A percentile compares a stretch with the other conserved stretches of the same genome.
Conservation (phyloP, 2,797 vertebrate genomes). For the Morus bassanus region DNA sequence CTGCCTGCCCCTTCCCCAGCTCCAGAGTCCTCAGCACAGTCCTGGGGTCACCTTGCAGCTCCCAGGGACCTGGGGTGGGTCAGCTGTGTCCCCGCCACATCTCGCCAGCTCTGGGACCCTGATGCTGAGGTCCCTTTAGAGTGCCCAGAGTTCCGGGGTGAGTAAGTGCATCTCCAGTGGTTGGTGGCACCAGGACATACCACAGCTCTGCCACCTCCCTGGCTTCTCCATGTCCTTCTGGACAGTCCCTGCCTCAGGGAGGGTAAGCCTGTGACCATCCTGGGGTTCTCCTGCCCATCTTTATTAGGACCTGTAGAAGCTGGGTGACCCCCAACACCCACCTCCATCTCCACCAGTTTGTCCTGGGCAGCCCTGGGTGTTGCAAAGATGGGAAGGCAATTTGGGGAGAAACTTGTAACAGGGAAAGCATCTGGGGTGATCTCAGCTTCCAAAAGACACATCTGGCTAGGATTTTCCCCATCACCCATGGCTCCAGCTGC, state of each 20-base stretch:
- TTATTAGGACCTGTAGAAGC: neutral
- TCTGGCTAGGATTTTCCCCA: neutral
- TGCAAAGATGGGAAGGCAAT: neutral
- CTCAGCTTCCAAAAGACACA: neutral
- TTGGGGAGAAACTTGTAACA: rapidly evolving
- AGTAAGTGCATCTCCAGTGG: neutral
- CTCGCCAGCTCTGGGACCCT: neutral
- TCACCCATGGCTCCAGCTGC: neutral
- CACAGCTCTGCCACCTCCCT: neutral
- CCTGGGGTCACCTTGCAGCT: neutral
- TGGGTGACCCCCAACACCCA: neutral
- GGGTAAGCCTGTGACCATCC: neutral
- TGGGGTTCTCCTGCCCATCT: neutral
- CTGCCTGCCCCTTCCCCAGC: neutral
- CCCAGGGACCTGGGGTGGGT: neutral
- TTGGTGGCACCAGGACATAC: neutral
- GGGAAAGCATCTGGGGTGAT: neutral
- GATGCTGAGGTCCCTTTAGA: neutral
- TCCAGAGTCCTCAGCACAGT: neutral
- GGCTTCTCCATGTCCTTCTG: neutral
- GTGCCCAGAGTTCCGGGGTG: neutral
- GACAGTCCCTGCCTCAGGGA: neutral
- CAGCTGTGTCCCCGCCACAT: neutral
- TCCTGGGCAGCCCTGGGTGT: neutral
- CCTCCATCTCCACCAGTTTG: neutral